Evolutionary conservation across 2,888 invertebrate genomes (phyloP).

Genomic region (Chamaedrilus cognettii): DNA sequence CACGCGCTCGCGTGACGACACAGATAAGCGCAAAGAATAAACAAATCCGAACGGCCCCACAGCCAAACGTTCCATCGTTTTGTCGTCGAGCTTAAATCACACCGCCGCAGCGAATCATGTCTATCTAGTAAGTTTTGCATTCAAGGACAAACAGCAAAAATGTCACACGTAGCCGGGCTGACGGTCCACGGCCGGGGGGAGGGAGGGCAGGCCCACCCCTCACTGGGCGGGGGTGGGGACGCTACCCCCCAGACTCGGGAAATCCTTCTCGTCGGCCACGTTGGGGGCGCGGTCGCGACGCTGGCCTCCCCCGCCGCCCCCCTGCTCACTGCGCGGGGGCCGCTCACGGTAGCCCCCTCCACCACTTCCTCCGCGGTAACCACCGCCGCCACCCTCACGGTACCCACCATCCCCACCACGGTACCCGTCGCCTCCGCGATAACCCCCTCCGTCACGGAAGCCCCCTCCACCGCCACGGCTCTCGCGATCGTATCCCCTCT

Average conservation of each 20-base stretch:
- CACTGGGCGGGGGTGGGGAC: slow-evolving; percentile 11
- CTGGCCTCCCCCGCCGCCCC: slow-evolving; percentile 32
- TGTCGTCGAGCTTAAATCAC: too few relatives aligned
- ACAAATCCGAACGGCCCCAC: too few relatives aligned
- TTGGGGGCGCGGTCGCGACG: slow-evolving; percentile 67
- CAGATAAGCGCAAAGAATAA: too few relatives aligned
- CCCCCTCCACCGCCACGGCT: slow-evolving; percentile 31
- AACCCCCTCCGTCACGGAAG: slow-evolving; percentile 24
- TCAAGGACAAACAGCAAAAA: too few relatives aligned
- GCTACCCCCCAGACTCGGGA: slow-evolving; percentile 75
- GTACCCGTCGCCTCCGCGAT: slow-evolving; percentile 23
- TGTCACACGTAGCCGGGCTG: too few relatives aligned
- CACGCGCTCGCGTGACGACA: too few relatives aligned
- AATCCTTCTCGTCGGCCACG: slow-evolving; percentile 94
- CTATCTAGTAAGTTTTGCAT: too few relatives aligned
- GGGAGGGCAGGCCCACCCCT: too few relatives aligned
- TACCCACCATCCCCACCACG: slow-evolving; percentile 36
- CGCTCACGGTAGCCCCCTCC: slow-evolving; percentile 29
- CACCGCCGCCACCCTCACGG: slow-evolving; percentile 25
- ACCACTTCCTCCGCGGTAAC: slow-evolving; percentile 34
- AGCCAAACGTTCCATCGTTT: too few relatives aligned
- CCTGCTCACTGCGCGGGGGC: slow-evolving; percentile 27
- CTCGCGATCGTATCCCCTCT: slow-evolving; percentile 43
- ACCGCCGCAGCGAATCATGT: too few relatives aligned
- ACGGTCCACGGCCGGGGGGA: too few relatives aligned